These are phyloP conservation scores for Pterophyllum scalare DNA, from an alignment of 2,113 vertebrate genomes.

Conservation along the genomic window DNA sequence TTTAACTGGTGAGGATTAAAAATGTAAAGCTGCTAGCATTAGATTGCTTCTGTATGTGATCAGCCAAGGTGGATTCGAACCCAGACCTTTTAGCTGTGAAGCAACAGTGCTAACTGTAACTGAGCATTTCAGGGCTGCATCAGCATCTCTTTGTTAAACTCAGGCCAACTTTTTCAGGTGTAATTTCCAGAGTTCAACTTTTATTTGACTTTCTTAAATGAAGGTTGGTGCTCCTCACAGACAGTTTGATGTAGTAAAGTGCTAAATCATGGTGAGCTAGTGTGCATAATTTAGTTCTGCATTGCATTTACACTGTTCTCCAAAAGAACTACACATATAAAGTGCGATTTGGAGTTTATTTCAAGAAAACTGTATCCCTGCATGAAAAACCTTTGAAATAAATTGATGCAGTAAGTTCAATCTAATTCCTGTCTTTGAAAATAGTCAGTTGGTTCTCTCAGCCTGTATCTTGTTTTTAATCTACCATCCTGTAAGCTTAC, in stretches of 20 bases:
- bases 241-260: neutral
- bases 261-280: neutral
- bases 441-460: neutral
- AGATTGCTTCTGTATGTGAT: neutral
- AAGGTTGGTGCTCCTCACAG: neutral
- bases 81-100: no score
- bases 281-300: neutral
- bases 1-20: neutral
- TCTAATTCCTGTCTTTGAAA: slow-evolving; percentile 6
- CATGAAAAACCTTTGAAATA: neutral
- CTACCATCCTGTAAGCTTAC: neutral
- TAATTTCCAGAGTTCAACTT: neutral
- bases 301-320: neutral
- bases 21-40: neutral
- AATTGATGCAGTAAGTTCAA: neutral
- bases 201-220: neutral
- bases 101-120: neutral
- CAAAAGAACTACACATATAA: neutral
- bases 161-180: neutral
- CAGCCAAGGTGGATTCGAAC: neutral
- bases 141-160: neutral
- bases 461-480: neutral
- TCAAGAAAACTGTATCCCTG: neutral
- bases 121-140: neutral
- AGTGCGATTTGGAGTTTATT: neutral